Evolutionary conservation across 2,113 vertebrate species (phyloP).

Genomic region (Abramis brama): DNA sequence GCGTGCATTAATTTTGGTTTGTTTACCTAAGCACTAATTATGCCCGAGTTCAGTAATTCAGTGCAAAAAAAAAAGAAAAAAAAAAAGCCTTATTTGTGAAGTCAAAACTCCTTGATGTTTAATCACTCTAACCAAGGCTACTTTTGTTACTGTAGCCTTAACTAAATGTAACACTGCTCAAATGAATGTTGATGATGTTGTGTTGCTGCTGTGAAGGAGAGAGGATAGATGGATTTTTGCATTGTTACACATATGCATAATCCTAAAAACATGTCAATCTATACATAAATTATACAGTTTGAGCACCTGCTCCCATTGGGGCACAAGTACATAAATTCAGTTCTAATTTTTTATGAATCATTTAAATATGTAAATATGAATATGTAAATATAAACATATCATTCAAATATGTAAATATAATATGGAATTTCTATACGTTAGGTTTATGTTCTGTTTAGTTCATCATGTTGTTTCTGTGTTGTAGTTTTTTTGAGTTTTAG

Average conservation of each 20-base stretch:
- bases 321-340: no score
- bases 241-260: neutral
- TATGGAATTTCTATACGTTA: no score
- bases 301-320: no score
- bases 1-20: slow-evolving; percentile 17
- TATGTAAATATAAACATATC: no score
- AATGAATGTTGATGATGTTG: neutral
- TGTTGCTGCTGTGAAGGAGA: neutral
- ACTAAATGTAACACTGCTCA: neutral
- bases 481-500: no score
- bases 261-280: neutral
- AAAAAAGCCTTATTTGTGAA: neutral
- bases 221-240: neutral
- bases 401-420: no score
- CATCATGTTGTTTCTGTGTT: no score
- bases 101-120: neutral
- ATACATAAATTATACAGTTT: neutral
- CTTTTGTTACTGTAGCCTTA: neutral
- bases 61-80: slow-evolving; percentile 15
- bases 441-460: no score
- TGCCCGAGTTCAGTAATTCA: neutral
- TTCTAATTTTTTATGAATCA: no score
- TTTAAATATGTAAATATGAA: no score
- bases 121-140: neutral
- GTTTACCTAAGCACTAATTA: slow-evolving; percentile 1